Conservation (phyloP, 2,797 vertebrate genomes). For the Lutjanus campechanus region DNA sequence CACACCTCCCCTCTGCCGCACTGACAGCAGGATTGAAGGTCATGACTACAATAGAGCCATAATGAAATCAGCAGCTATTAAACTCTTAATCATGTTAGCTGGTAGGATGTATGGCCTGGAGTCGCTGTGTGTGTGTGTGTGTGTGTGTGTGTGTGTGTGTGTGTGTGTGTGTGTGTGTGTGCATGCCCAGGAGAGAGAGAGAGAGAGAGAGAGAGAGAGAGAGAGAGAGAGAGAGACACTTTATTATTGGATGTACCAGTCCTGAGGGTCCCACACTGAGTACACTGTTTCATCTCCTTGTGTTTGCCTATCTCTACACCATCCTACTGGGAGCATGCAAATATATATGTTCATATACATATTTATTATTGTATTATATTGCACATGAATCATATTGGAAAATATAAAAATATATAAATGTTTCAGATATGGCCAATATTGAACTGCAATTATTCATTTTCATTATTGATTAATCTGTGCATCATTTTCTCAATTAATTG, state of each 20-base stretch:
- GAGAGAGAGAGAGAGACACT: conserved; percentile 12
- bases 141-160: conserved; percentile 28
- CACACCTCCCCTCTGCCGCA: conserved; percentile 17
- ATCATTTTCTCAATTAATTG: no score
- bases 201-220: no score
- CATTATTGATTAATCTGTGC: no score
- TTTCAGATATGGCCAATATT: background rate
- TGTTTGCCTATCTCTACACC: conserved; percentile 17
- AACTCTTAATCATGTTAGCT: conserved; percentile 79
- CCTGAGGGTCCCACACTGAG: conserved; percentile 33
- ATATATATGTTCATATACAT: background rate
- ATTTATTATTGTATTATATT: background rate
- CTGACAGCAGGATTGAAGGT: conserved; percentile 79
- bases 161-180: conserved; percentile 20
- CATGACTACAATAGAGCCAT: conserved; percentile 76
- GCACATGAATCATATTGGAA: background rate
- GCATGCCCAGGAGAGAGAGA: no score
- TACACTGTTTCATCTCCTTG: conserved; percentile 15
- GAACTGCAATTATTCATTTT: no score
- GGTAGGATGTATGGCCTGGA: conserved; percentile 66
- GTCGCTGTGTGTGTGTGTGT: conserved; percentile 33
- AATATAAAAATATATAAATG: background rate
- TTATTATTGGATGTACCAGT: conserved; percentile 39
- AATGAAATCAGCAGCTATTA: conserved; percentile 83
- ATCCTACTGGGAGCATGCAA: background rate